Evolutionary conservation across 2,888 invertebrate genomes (phyloP).

Genomic region (Mantis religiosa): DNA sequence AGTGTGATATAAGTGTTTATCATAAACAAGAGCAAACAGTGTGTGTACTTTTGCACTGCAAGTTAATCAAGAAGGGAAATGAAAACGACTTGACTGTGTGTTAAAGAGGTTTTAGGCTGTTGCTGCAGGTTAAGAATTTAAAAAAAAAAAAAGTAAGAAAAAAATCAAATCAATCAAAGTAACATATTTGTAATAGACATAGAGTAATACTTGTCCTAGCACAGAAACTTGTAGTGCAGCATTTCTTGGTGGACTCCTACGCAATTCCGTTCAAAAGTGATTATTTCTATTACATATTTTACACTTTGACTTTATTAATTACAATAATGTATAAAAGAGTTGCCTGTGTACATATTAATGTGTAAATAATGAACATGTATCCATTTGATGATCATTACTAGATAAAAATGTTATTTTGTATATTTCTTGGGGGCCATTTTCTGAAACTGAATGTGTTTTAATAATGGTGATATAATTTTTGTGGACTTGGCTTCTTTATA

Average conservation of each 20-base stretch:
- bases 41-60: not conserved
- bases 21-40: not conserved
- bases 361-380: slow-evolving; percentile 30
- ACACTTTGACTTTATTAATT: slow-evolving; percentile 20
- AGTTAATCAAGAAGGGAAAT: not conserved
- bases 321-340: slow-evolving; percentile 9
- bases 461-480: slow-evolving; percentile 19
- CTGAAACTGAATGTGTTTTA: slow-evolving; percentile 20
- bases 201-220: slow-evolving; percentile 3
- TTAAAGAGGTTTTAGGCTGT: not conserved
- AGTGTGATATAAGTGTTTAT: not conserved
- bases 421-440: slow-evolving; percentile 28
- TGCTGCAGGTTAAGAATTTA: not conserved
- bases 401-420: slow-evolving; percentile 30
- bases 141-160: not conserved
- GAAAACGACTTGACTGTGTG: not conserved
- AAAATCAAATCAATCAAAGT: not conserved
- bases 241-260: not conserved
- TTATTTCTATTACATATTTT: slow-evolving; percentile 23
- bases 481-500: slow-evolving; percentile 22
- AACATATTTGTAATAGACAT: slow-evolving; percentile 7
- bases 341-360: slow-evolving; percentile 16
- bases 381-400: slow-evolving; percentile 28
- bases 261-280: slow-evolving; percentile 5
- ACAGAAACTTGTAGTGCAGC: not conserved